Evolutionary conservation across 2,113 vertebrate genomes (phyloP).

Genomic region (Phalacrocorax aristotelis): DNA sequence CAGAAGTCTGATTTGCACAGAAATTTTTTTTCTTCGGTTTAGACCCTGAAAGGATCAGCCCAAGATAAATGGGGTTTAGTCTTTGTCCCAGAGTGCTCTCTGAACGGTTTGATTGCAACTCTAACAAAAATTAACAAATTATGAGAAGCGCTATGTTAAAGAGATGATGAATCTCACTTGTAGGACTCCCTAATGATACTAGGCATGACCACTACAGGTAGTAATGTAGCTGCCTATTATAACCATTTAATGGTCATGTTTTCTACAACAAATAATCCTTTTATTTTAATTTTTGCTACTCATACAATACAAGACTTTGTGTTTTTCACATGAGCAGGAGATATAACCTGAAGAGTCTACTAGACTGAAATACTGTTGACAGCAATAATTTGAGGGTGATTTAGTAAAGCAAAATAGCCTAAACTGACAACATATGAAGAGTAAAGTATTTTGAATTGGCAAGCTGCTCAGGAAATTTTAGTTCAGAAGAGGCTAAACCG

Average conservation of each 20-base stretch:
- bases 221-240: background rate
- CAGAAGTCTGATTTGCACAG: background rate
- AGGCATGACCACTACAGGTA: background rate
- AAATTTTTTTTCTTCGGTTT: background rate
- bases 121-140: background rate
- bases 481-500: background rate
- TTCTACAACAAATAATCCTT: background rate
- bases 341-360: background rate
- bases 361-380: background rate
- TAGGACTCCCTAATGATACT: background rate
- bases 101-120: background rate
- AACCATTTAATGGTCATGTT: background rate
- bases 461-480: background rate
- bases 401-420: background rate
- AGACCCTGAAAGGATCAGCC: background rate
- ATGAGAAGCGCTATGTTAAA: background rate
- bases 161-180: background rate
- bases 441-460: background rate
- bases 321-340: background rate
- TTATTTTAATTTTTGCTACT: too few species aligned
- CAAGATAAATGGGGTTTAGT: background rate
- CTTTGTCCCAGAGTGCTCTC: background rate
- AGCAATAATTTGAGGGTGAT: background rate
- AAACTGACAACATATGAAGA: background rate
- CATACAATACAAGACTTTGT: background rate